Evolutionary conservation across 2,113 vertebrate species (phyloP), one percentile per base, ranked within the genome.

Genomic region (Noturus placidus): DNA sequence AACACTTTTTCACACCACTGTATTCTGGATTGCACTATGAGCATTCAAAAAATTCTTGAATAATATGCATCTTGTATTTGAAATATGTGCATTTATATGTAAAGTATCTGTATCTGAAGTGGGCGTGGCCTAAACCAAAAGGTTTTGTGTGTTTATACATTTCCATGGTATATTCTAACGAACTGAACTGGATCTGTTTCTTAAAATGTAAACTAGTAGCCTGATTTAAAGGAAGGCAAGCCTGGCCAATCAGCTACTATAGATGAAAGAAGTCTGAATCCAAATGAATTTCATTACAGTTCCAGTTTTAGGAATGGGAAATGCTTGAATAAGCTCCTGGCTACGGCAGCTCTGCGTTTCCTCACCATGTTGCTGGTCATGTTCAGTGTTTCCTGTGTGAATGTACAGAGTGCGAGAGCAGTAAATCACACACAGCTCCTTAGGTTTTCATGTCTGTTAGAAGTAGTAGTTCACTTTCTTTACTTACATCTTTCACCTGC

Each of bases 361-460:
- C 79, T 86, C 59, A 72, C n/a, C 15, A 57, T 81, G 30, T 86
- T 83, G 77, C 84, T 76, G 38, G 72, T 86, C 82, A 87, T 86
- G 87, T 83, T 77, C 57, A 65, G 25, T 83, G 81, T 88, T 82
- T 88, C 63, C 70, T 54, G 77, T 54, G 30, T 72, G 67, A 76
- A 89, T 84, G 50, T 87, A 81, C 11, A 86, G 22, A 88, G 20
- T 35, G 56, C 38, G 30, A 35, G 2, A 17, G 85, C 84, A 80
- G 83, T 90, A 91, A 91, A 92, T 93, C 89, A 90, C 77, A 74
- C 52, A 77, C 52, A 87, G 61, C 27, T 92, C 90, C 91, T 92
- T 86, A 56, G 88, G 82, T 78, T 54, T 50, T 88, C 70, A 63
- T 88, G 87, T 65, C 78, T 88, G 88, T 92, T 56, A 80, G 19